Percentiles rank a stretch among this genome's conserved stretches.
phyloP scores from a whole-genome alignment of 2,888 invertebrate species.

The Ochropleura plecta region DNA sequence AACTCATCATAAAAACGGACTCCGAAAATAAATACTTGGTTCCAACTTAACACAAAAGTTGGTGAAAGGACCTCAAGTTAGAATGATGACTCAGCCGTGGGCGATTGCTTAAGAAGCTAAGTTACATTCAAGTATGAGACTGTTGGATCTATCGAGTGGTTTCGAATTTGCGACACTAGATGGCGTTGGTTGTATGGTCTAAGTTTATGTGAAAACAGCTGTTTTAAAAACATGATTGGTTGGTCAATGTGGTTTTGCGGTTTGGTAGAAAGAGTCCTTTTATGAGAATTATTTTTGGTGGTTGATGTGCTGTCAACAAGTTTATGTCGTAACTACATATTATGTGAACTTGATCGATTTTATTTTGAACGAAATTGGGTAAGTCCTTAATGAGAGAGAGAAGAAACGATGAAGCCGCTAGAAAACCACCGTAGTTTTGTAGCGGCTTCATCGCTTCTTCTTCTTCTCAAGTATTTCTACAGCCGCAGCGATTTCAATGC shows the following conservation, averaged over 20 bases:
- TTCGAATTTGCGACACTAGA: conserved; percentile 37
- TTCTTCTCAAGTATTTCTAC: too few species aligned
- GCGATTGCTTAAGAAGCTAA: conserved; percentile 62
- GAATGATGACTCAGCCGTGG: conserved; percentile 61
- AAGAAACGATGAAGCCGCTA: too few species aligned
- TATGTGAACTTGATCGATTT: too few species aligned
- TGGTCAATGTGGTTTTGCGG: not conserved
- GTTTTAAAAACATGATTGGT: not conserved
- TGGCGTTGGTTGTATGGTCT: conserved; percentile 36
- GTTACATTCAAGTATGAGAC: conserved; percentile 40
- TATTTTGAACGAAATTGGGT: too few species aligned
- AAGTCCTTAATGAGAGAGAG: too few species aligned
- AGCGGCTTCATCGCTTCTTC: too few species aligned
- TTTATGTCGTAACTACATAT: not conserved
- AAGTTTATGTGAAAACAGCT: not conserved
- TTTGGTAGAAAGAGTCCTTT: not conserved
- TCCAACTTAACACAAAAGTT: conserved; percentile 52
- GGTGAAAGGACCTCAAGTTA: conserved; percentile 60
- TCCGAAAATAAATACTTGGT: conserved; percentile 46
- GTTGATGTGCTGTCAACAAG: not conserved
- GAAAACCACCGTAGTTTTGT: too few species aligned
- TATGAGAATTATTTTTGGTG: not conserved
- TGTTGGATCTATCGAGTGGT: conserved; percentile 36
- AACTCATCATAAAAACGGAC: conserved; percentile 30
- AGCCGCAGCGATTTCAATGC: too few species aligned